phyloP scores from a whole-genome alignment of 2,888 invertebrate species.

The Netelia fuscicornis region DNA sequence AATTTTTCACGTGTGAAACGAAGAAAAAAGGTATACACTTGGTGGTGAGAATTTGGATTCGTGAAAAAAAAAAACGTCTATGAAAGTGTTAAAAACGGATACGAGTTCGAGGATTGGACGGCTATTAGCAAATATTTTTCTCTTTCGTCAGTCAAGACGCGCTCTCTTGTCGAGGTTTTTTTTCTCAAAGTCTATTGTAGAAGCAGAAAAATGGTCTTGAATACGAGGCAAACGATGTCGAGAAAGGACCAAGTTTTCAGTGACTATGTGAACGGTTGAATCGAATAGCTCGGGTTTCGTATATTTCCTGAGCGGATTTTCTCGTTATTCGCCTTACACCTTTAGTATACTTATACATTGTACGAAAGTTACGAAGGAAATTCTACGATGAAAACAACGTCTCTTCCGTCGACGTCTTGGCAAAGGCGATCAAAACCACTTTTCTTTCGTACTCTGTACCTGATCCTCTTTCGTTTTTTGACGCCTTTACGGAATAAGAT shows the following conservation, averaged over 20 bases:
- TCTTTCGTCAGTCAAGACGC: neutral
- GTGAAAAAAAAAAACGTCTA: no score
- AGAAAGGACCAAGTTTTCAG: neutral
- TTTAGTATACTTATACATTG: neutral
- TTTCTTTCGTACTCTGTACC: conserved; percentile 5
- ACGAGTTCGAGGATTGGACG: neutral
- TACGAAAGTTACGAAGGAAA: neutral
- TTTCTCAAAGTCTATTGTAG: neutral
- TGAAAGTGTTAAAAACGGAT: no score
- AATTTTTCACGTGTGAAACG: neutral
- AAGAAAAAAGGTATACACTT: neutral
- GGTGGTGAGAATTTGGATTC: no score
- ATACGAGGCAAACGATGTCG: conserved; percentile 3
- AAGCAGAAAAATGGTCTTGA: conserved; percentile 27
- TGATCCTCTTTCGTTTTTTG: conserved; percentile 17
- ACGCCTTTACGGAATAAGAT: neutral
- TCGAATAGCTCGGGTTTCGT: conserved; percentile 27
- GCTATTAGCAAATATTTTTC: conserved; percentile 2
- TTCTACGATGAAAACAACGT: neutral
- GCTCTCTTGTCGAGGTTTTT: conserved; percentile 5
- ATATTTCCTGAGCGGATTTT: conserved; percentile 45
- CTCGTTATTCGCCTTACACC: conserved; percentile 2
- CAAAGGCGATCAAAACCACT: conserved; percentile 27
- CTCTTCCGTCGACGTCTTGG: neutral
- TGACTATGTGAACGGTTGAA: conserved; percentile 17